These are phyloP conservation scores for Xyliphius kryptos DNA, from an alignment of 2,113 vertebrate species.

Conservation along the genomic window DNA sequence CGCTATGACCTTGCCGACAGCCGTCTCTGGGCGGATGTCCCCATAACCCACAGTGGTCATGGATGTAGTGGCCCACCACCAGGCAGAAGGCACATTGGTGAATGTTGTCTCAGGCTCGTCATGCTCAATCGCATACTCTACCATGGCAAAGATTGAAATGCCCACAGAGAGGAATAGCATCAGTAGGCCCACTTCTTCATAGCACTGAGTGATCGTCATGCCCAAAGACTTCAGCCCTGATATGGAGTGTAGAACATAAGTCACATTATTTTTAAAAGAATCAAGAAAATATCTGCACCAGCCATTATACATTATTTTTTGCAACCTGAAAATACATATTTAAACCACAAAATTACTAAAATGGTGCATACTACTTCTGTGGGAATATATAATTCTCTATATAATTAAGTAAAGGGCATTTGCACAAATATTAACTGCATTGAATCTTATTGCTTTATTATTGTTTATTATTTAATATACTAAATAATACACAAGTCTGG, in stretches of 20 bases:
- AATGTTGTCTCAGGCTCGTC: slow-evolving; percentile 82
- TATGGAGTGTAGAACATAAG: neutral
- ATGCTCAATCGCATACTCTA: slow-evolving; percentile 84
- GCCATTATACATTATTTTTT: no score
- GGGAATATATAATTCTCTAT: no score
- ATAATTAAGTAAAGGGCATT: no score
- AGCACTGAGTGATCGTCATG: slow-evolving; percentile 89
- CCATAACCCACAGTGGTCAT: slow-evolving; percentile 97
- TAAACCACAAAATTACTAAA: no score
- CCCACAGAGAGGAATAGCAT: slow-evolving; percentile 90
- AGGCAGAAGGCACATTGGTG: slow-evolving; percentile 85
- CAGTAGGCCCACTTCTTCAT: slow-evolving; percentile 90
- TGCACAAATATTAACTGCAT: no score
- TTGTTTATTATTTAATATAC: no score
- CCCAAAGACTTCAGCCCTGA: slow-evolving; percentile 85
- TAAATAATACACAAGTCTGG: no score
- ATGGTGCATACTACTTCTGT: no score
- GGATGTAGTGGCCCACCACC: slow-evolving; percentile 98
- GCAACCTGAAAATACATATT: no score
- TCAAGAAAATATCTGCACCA: neutral
- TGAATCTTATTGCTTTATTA: no score
- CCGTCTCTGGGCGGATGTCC: slow-evolving; percentile 88
- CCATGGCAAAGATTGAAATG: slow-evolving; percentile 88
- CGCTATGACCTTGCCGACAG: slow-evolving; percentile 82
- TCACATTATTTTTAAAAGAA: neutral